These are phyloP conservation scores for Craseonycteris thonglongyai DNA, from an alignment of 2,113 vertebrate genomes.

Conservation along the genomic window DNA sequence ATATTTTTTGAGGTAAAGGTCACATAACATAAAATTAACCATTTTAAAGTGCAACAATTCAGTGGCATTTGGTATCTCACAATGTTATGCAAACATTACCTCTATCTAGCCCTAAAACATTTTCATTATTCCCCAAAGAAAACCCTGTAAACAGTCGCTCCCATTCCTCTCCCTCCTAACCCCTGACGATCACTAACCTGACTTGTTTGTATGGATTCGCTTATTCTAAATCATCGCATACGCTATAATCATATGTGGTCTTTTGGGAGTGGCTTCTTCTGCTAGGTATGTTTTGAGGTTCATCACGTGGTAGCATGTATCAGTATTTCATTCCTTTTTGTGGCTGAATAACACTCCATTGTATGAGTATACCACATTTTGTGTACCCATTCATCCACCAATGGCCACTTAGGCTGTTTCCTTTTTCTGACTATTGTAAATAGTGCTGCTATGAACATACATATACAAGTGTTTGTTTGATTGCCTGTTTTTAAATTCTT, in stretches of 20 bases:
- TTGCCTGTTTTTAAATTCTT: background rate
- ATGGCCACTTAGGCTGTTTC: background rate
- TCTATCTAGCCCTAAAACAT: background rate
- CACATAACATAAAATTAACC: background rate
- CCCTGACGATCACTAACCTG: background rate
- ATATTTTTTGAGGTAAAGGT: background rate
- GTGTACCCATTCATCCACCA: background rate
- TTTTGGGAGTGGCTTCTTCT: background rate
- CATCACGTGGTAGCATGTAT: background rate
- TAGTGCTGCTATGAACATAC: background rate
- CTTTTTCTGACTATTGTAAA: background rate
- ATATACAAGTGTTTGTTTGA: background rate
- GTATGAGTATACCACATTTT: background rate
- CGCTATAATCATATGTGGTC: background rate
- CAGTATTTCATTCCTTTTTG: background rate
- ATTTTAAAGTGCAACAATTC: background rate
- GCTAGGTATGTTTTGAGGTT: background rate
- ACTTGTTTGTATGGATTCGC: background rate
- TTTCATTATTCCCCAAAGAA: background rate
- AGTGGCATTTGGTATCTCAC: background rate
- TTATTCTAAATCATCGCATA: background rate
- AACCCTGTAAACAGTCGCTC: rapidly evolving
- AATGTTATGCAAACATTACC: background rate
- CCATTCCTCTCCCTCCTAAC: background rate
- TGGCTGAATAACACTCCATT: background rate